Evolutionary conservation across 2,888 invertebrate species (phyloP).

Genomic region (Epiblema foenella): DNA sequence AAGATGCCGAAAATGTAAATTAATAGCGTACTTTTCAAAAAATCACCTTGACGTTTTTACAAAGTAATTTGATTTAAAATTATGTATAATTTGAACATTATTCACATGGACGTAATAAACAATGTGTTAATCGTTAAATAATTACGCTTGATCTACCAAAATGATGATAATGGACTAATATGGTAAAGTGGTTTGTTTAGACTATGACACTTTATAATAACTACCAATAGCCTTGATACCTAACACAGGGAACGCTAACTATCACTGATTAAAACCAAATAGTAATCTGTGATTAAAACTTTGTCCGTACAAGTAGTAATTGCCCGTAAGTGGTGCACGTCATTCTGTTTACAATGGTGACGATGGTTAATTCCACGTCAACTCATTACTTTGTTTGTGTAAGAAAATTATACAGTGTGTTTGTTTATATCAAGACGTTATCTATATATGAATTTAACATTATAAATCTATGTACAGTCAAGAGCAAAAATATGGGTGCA

Average conservation of each 20-base stretch:
- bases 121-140: neutral
- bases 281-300: slow-evolving; percentile 33
- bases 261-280: slow-evolving; percentile 39
- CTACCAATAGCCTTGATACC: neutral
- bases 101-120: neutral
- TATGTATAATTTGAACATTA: too few species aligned
- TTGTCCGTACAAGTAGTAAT: slow-evolving; percentile 7
- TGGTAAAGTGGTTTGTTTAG: neutral
- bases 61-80: too few species aligned
- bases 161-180: too few species aligned
- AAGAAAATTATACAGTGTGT: slow-evolving; percentile 11
- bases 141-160: neutral
- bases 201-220: neutral
- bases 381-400: slow-evolving; percentile 31
- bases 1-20: neutral
- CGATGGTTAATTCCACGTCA: slow-evolving; percentile 28
- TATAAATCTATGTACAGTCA: neutral
- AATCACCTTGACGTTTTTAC: neutral
- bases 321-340: slow-evolving; percentile 7
- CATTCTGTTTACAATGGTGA: slow-evolving; percentile 34
- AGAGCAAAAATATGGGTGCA: too few species aligned
- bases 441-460: neutral
- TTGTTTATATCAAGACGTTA: slow-evolving; percentile 10
- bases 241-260: slow-evolving; percentile 19
- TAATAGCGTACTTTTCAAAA: neutral